A percentile compares a stretch with the other conserved stretches of the same genome.
Evolutionary conservation across 2,888 invertebrate species (phyloP).

Genomic region (Erebia palarica): DNA sequence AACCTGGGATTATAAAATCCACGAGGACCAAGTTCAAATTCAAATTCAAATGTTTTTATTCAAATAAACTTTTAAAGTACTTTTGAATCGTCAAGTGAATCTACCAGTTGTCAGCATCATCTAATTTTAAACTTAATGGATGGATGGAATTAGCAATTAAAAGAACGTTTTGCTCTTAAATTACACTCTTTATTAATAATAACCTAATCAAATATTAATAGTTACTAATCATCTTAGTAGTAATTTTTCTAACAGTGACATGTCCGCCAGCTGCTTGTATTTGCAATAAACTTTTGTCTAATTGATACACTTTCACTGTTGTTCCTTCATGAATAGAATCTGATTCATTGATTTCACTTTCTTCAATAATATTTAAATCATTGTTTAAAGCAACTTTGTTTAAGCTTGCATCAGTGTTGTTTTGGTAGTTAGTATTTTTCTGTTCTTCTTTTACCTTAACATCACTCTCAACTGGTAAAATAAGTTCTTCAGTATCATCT

Average conservation of each 20-base stretch:
- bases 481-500: slow-evolving; percentile 56
- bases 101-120: no score
- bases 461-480: slow-evolving; percentile 56
- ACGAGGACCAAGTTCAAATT: no score
- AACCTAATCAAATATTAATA: slow-evolving; percentile 47
- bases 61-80: no score
- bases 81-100: no score
- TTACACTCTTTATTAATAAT: no score
- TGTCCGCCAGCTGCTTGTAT: slow-evolving; percentile 58
- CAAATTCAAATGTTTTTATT: no score
- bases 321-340: slow-evolving; percentile 52
- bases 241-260: slow-evolving; percentile 67
- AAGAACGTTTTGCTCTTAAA: no score
- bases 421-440: slow-evolving; percentile 41
- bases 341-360: slow-evolving; percentile 56
- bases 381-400: slow-evolving; percentile 51
- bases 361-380: slow-evolving; percentile 50
- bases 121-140: no score
- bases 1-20: no score
- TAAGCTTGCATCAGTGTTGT: slow-evolving; percentile 43
- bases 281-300: slow-evolving; percentile 67
- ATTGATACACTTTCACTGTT: slow-evolving; percentile 58
- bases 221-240: slow-evolving; percentile 66
- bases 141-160: no score
- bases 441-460: slow-evolving; percentile 53